Evolutionary conservation across 2,888 invertebrate genomes (phyloP), one percentile per base, ranked within the genome.

Genomic region (Apotomis turbidana): DNA sequence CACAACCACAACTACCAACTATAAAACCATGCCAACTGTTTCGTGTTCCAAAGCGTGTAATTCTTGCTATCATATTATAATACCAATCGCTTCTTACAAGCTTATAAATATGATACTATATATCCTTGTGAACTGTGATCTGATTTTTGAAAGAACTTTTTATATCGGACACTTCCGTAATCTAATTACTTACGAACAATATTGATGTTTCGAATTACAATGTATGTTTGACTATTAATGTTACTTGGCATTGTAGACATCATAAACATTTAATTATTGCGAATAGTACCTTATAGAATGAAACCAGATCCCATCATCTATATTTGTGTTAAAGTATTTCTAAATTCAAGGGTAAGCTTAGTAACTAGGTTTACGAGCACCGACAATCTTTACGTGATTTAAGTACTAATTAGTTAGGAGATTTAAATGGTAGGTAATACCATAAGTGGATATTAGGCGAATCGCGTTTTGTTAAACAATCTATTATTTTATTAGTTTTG

Each of bases 121-220:
- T 68, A 67, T 68, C 44, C 13, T 57, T 62, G 46, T 55, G 15
- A 66, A 60, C 49, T 9, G 12, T 59, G 6, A 73, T 63, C 12
- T 15, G 13, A 61, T 55, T 69, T 72, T n/a, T 49, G 61, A 74
- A 74, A 58, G 10, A 57, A 68, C 41, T 49, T 57, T 36, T 58
- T 12, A 10, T 49, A 51, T 72, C 9, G 46, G 44, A 68, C 74
- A 74, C 52, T 75, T 76, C 76, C 76, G 68, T 76, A 73, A 74
- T 59, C 68, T 59, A 67, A 69, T 69, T 70, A 72, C 46, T 6
- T 9, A 41, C 54, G 15, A 52, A 55, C 46, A 27, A 46, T 15
- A 44, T 44, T 64, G 44, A 44, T 55, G 61, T 27, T 57, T 62
- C 52, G 8, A 36, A 62, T 67, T 52, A 36, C 57, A 63, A 41